Evolutionary conservation across 1,140 invertebrate species (phyloP), one percentile per base, ranked within the genome.

Genomic region (Philopotamus ludificatus): DNA sequence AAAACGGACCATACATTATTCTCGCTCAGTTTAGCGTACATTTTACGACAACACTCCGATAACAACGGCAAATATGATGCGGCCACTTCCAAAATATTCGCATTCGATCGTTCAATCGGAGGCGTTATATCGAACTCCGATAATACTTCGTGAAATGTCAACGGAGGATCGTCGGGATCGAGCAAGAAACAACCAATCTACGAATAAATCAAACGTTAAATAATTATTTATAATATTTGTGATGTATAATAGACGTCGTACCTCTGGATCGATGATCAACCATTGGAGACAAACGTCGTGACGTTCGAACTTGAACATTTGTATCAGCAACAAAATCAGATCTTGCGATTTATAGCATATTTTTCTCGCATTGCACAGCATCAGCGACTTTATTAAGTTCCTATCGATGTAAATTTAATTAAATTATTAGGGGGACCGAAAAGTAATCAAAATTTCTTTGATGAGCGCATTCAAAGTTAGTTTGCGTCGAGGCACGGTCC

Each of bases 1-100:
- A 81, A 83, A 2, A 85, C 63, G 2, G 74, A 72, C 81, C 80
- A 83, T 45, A 84, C 58, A 0, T 64, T 63, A 1, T 72, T 44
- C 12, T 76, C 70, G 0, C 55, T 21, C 12, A 79, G 67, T 65
- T 49, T 25, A 23, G 10, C 4, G 28, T 65, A 58, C 63, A 65
- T 65, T 47, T 25, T 28, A 15, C 45, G 20, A 42, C 63, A 57
- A 26, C 51, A 26, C 4, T 65, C 53, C 21, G 63, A 65, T 12
- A 65, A 45, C 23, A 57, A 18, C 10, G 1, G 4, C n/a, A 65
- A 25, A 1, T 25, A 28, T 8, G 25, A 18, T 23, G 63, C 63
- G 15, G 51, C 7, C 47, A 21, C 57, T 51, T 26, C 57, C 57
- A 12, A 42, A 26, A n/a, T 21, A 57, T 34, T 65, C 20, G 42